Conservation (phyloP, 2,888 invertebrate genomes). For the Stenotaenia linearis region DNA sequence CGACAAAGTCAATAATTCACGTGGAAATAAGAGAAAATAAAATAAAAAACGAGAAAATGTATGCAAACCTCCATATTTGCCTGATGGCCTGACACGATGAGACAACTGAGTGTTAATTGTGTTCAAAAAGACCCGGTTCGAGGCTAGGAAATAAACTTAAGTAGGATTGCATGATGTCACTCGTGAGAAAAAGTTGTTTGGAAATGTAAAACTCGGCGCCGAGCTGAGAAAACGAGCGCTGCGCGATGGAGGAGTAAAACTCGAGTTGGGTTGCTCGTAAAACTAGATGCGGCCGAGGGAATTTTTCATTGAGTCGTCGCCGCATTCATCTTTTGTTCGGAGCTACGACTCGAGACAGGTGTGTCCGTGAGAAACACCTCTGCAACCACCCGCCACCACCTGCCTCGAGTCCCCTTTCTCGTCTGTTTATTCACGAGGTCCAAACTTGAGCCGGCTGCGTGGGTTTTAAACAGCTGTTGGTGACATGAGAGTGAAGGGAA, state of each 20-base stretch:
- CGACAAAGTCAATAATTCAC: no score
- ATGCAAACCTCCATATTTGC: neutral
- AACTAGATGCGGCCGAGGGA: neutral
- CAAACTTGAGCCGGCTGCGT: neutral
- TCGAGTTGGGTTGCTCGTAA: neutral
- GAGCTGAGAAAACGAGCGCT: no score
- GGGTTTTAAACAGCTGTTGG: conserved; percentile 9
- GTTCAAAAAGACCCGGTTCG: neutral
- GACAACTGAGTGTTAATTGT: neutral
- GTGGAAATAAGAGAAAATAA: no score
- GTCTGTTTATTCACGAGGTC: neutral
- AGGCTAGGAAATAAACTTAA: neutral
- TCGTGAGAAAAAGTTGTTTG: neutral
- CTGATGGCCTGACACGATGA: neutral
- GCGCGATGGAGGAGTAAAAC: neutral
- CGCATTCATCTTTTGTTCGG: neutral
- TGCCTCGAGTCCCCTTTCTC: neutral
- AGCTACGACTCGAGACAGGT: neutral
- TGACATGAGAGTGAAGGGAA: conserved; percentile 16
- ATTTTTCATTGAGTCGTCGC: neutral
- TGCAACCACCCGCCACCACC: neutral
- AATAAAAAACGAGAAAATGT: neutral
- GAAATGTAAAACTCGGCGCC: neutral
- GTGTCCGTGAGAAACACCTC: conserved; percentile 13
- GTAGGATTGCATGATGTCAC: neutral